Base-by-base conservation (phyloP, 2,888 invertebrate genomes). In the Cheilosia scutellata region DNA sequence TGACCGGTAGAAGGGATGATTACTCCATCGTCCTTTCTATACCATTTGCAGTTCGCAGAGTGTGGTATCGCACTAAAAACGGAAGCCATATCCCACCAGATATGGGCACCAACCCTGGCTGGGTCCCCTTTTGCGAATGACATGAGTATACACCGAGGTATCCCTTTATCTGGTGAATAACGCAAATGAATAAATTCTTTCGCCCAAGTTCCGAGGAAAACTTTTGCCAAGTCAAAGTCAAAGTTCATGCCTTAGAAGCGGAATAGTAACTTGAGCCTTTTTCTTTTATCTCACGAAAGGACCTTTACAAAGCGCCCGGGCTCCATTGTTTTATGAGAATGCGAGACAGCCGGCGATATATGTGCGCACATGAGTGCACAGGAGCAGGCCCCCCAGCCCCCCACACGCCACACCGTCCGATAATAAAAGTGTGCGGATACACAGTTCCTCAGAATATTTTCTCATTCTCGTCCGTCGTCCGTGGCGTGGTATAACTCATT, bases 241-340 rank as follows among this genome's bases (percentile, higher is more conserved):
- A 86, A 86, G 86, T 86, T 90, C 90, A 90, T 90, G 90, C 90
- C 90, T 90, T 89, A 89, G 89, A 90, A 90, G 89, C 90, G 90
- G 89, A 90, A 90, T 89, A 90, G 91, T 91, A 91, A 90, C 90
- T 90, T 91, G 90, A 90, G 90, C 90, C 90, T 89, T 90, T 90
- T 90, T 89, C 89, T 90, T 90, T 82, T 71, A 60, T 71, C 63
- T 76, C 49, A 58, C 55, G 65, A 75, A 72, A 77, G 82, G 76
- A 68, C 63, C 82, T 82, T 82, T 63, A 76, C 84, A 86, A 86
- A 86, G 86, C 76, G 68, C 62, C 62, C 47, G 53, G 53, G 51
- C 70, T 77, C 82, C 53, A 86, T 86, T 86, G 86, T 86, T 86
- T 82, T 58, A 72, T 40, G 9, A 29, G 16, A 63, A 27, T 57